phyloP scores from a whole-genome alignment of 2,113 vertebrate species.

The Nycticorax nycticorax region DNA sequence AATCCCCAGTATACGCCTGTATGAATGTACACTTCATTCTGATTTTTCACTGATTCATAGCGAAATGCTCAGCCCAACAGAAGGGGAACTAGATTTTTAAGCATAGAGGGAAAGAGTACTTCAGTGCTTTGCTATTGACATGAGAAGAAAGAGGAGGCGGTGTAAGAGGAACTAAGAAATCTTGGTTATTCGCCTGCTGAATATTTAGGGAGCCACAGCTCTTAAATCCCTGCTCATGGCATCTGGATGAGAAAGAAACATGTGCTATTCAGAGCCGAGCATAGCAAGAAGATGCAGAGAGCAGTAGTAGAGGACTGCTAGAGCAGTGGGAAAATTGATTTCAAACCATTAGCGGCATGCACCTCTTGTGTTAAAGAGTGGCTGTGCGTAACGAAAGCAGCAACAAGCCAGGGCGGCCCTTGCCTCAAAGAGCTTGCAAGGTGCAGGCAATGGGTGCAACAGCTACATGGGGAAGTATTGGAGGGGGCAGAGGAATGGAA shows the following conservation, averaged over 20 bases:
- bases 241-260: neutral
- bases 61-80: constrained; percentile 35
- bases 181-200: constrained; percentile 30
- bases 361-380: neutral
- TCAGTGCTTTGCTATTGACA: constrained; percentile 37
- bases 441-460: neutral
- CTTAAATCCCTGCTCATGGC: neutral
- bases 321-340: neutral
- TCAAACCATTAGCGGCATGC: accelerated
- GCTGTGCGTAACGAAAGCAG: neutral
- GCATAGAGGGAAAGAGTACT: neutral
- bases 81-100: constrained; percentile 44
- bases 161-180: constrained; percentile 42
- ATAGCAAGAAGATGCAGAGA: neutral
- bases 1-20: constrained; percentile 24
- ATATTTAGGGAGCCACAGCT: constrained; percentile 30
- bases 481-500: neutral
- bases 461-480: neutral
- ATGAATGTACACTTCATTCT: constrained; percentile 56
- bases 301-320: neutral
- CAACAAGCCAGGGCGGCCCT: neutral
- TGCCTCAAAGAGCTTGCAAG: neutral
- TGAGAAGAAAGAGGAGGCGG: constrained; percentile 3
- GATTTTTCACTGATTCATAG: constrained; percentile 62
- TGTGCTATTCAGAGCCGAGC: neutral